Base-by-base conservation (phyloP, 2,797 vertebrate species). In the Darevskia mixta region DNA sequence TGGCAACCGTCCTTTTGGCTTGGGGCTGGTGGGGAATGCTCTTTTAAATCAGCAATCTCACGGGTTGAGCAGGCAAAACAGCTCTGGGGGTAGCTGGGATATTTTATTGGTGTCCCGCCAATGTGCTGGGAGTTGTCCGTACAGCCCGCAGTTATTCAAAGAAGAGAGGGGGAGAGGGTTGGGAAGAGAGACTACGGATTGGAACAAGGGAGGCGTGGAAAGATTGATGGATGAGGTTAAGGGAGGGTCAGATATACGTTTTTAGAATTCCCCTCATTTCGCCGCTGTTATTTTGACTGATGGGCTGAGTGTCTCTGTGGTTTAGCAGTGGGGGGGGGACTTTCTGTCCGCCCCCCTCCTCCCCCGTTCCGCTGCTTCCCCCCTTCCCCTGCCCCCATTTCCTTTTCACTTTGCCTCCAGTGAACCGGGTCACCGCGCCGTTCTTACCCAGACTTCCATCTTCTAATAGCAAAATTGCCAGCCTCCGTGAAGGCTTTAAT, bases 391-490 rank as follows among this genome's bases (percentile, higher is more conserved):
- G 41, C 49, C 73, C 61, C 32, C 1, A 1, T 67, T 58, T 66
- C 86, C 82, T 72, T 79, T 25, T 32, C 27, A 20, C 18, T 67
- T 69, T 38, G 82, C 86, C 72, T 73, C n/a, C 29, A 0, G 89
- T 45, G 78, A 75, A 5, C 32, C 32, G 23, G 85, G 66, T 87
- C 38, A 15, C 69, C 41, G 45, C 17, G 0, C 58, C 1, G 15
- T 76, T 73, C 73, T 82, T 45, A 0, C 45, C 84, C 76, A 69
- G 13, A 11, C 1, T 1, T 82, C 92, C 86, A 75, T 89, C 89
- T 89, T 79, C 92, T 88, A 82, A 89, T 55, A 79, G 88, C 0
- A 2, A 88, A 92, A 92, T 93, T 83, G 79, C 90, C 75, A 83
- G 73, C 83, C 90, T 88, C 58, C 67, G 0, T 45, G 67, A 55